Evolutionary conservation across 2,888 invertebrate genomes (phyloP).

Genomic region (Tanypteryx hageni): DNA sequence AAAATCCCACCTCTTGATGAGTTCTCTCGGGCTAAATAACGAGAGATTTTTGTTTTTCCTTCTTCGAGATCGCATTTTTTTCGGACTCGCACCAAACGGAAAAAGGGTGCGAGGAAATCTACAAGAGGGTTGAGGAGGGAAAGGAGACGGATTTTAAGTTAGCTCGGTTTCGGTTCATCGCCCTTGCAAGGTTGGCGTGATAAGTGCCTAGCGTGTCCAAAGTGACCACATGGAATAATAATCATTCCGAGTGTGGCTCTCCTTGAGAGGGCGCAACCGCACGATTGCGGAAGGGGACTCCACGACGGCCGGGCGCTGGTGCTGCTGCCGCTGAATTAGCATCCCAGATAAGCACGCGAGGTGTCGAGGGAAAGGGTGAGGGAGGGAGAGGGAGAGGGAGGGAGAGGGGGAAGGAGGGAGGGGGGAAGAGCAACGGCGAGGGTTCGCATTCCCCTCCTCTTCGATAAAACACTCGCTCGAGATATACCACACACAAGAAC

Average conservation of each 20-base stretch:
- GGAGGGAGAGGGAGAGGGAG: background rate
- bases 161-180: conserved; percentile 45
- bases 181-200: conserved; percentile 62
- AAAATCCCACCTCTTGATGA: too few species aligned
- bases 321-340: conserved; percentile 45
- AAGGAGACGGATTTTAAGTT: conserved; percentile 31
- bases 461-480: background rate
- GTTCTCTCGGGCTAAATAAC: too few species aligned
- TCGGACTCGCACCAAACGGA: background rate
- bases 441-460: background rate
- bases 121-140: background rate
- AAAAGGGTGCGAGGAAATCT: background rate
- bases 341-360: conserved; percentile 61
- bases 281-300: conserved; percentile 52
- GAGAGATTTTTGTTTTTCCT: too few species aligned
- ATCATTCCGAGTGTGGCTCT: conserved; percentile 40
- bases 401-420: background rate
- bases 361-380: conserved; percentile 27
- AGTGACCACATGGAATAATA: conserved; percentile 55
- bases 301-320: conserved; percentile 26
- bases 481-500: background rate
- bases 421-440: background rate
- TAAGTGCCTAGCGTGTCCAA: conserved; percentile 52
- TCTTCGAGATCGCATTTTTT: too few species aligned
- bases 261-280: conserved; percentile 32